Conservation (phyloP, 2,888 invertebrate genomes). For the Apamea monoglypha region DNA sequence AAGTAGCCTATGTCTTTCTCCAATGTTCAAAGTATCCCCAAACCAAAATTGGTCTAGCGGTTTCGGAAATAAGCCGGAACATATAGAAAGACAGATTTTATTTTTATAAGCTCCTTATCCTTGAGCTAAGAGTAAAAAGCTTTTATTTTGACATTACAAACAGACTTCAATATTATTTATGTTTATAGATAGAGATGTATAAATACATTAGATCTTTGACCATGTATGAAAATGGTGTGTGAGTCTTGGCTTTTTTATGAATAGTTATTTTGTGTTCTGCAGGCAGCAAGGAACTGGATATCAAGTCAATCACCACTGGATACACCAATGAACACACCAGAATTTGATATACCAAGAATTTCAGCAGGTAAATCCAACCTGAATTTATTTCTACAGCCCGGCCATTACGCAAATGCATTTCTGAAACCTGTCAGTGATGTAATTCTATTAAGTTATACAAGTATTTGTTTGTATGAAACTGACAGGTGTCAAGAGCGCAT, state of each 20-base stretch:
- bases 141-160: not conserved
- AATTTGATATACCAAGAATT: constrained; percentile 89
- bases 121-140: too few relatives aligned
- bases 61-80: too few relatives aligned
- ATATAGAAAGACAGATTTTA: too few relatives aligned
- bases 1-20: too few relatives aligned
- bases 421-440: too few relatives aligned
- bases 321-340: constrained; percentile 86
- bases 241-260: not conserved
- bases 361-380: constrained; percentile 88
- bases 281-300: constrained; percentile 92
- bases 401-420: too few relatives aligned
- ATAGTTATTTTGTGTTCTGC: constrained; percentile 46
- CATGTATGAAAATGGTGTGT: not conserved
- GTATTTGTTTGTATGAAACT: not conserved
- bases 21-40: too few relatives aligned
- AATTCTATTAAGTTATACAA: not conserved
- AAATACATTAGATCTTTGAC: not conserved
- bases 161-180: not conserved
- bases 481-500: not conserved
- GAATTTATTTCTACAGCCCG: too few relatives aligned
- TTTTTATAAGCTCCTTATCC: too few relatives aligned
- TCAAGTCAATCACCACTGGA: constrained; percentile 90
- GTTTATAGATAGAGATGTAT: not conserved
- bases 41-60: too few relatives aligned